These are phyloP conservation scores for Horisme vitalbata DNA, from an alignment of 2,888 invertebrate species.

Conservation along the genomic window DNA sequence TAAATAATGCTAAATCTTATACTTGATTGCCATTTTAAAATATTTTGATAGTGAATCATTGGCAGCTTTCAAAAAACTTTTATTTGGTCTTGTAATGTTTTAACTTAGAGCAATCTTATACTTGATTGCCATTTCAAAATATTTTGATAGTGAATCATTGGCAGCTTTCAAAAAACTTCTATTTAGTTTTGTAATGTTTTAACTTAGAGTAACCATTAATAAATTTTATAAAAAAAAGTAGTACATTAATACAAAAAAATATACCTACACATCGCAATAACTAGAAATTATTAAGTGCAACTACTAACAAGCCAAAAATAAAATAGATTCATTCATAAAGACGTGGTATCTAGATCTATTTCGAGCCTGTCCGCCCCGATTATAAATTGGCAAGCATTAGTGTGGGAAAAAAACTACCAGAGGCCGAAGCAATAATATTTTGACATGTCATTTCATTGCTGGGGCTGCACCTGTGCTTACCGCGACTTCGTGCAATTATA, in stretches of 20 bases:
- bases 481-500: too few relatives aligned
- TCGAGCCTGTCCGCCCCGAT: constrained; percentile 39
- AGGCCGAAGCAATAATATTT: too few relatives aligned
- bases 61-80: neutral
- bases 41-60: constrained; percentile 5
- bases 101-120: too few relatives aligned
- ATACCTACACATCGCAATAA: too few relatives aligned
- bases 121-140: neutral
- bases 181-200: too few relatives aligned
- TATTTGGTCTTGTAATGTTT: too few relatives aligned
- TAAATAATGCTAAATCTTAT: constrained; percentile 7
- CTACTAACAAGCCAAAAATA: constrained; percentile 19
- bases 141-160: constrained; percentile 3
- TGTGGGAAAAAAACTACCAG: constrained; percentile 43
- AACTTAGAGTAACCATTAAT: too few relatives aligned
- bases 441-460: too few relatives aligned
- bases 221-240: too few relatives aligned
- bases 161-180: neutral
- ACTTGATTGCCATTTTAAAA: neutral
- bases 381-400: constrained; percentile 50
- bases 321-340: constrained; percentile 28
- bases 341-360: constrained; percentile 38
- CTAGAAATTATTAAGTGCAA: neutral
- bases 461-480: too few relatives aligned
- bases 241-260: too few relatives aligned